Conservation (phyloP, 2,797 vertebrate species). For the Poeciliopsis presidionis region DNA sequence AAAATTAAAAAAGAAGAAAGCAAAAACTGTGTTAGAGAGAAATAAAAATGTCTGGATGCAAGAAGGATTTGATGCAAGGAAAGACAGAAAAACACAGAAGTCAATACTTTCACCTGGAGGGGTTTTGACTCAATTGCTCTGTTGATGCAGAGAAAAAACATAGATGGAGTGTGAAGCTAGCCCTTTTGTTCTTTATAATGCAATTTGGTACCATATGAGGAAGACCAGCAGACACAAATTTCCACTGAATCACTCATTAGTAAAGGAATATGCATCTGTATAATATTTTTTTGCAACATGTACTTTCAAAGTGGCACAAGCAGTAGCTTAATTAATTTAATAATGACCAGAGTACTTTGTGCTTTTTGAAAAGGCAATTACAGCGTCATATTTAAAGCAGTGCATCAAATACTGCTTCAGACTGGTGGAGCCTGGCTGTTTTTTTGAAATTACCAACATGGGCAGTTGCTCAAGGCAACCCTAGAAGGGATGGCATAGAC, state of each 20-base stretch:
- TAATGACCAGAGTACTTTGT: background rate
- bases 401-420: background rate
- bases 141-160: constrained; percentile 12
- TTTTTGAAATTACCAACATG: background rate
- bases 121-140: constrained; percentile 16
- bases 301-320: background rate
- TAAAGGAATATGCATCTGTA: background rate
- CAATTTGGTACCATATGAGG: background rate
- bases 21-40: background rate
- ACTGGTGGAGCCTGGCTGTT: background rate
- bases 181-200: background rate
- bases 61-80: constrained; percentile 1
- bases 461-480: background rate
- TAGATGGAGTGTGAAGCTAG: background rate
- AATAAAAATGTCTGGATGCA: background rate
- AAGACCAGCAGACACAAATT: background rate
- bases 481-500: background rate
- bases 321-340: background rate
- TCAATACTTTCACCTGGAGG: constrained; percentile 10
- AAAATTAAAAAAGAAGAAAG: background rate
- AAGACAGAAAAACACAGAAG: constrained; percentile 5
- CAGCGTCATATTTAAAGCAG: background rate
- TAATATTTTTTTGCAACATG: background rate
- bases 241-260: background rate
- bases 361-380: background rate